Evolutionary conservation across 2,888 invertebrate genomes (phyloP).

Genomic region (Synergus umbraculus): DNA sequence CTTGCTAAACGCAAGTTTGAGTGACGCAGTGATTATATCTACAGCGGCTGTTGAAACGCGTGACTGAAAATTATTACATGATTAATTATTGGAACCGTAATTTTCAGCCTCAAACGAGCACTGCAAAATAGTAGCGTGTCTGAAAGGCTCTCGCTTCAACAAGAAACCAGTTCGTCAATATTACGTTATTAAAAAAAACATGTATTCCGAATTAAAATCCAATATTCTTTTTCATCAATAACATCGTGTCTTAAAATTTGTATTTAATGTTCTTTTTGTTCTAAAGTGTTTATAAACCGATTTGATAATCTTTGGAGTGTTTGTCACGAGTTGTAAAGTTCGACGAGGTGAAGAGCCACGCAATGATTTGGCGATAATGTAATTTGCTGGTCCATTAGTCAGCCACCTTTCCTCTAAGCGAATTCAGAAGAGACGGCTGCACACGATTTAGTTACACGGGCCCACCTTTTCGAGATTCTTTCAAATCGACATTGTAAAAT

Average conservation of each 20-base stretch:
- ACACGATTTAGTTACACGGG: constrained; percentile 12
- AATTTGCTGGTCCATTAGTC: constrained; percentile 59
- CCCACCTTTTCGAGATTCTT: constrained; percentile 38
- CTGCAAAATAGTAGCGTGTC: not conserved
- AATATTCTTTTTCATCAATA: not conserved
- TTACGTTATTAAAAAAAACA: not conserved
- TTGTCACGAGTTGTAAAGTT: constrained; percentile 39
- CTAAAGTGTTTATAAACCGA: not conserved
- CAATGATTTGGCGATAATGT: constrained; percentile 57
- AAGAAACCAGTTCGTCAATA: not conserved
- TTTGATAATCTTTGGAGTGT: not conserved
- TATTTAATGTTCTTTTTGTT: not conserved
- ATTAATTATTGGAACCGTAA: constrained; percentile 29
- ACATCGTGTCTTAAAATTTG: not conserved
- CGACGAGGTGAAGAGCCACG: constrained; percentile 51
- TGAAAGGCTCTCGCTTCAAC: not conserved
- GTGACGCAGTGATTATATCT: constrained; percentile 23
- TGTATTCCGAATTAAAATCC: not conserved
- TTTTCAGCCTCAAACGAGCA: not conserved
- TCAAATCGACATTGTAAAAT: constrained; percentile 22
- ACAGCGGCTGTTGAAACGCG: constrained; percentile 13
- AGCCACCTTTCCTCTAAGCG: constrained; percentile 48
- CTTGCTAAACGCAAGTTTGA: constrained; percentile 17
- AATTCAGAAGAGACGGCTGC: constrained; percentile 40
- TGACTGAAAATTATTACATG: constrained; percentile 33